Evolutionary conservation across 2,888 invertebrate genomes (phyloP), one percentile per base, ranked within the genome.

Genomic region (Sturmia bella): DNA sequence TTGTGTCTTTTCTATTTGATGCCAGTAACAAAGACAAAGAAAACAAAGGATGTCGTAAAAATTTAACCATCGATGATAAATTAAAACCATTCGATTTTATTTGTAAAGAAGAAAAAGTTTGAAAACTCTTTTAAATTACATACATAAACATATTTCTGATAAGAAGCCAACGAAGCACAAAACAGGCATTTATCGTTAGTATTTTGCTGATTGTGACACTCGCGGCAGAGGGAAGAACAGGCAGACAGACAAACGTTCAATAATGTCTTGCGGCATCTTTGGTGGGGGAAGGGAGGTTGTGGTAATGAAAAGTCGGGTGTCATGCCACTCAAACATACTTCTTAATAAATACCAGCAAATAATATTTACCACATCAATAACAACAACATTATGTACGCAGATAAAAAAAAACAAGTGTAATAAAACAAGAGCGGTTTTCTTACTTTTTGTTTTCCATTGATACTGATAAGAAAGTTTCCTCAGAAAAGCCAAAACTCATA

Each of bases 171-270:
- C 32, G 21, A 21, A 24, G 32, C 32, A 32, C 21, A 61, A 27
- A 1, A 13, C 15, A 39, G 9, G 0, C n/a, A 68, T 43, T 27
- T 63, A n/a, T 88, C 89, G 87, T 89, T 87, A 88, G 88, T 87
- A 87, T 89, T 86, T 88, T 87, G 85, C 85, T 88, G 87, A 89
- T 89, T 89, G 87, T 88, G 87, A 88, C 88, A 89, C 87, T 84
- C 87, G 84, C 61, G 59, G 69, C 59, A 64, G 5, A 41, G 41
- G 41, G 13, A 4, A 54, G 64, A 21, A 37, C 24, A 52, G 69
- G 52, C 50, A 70, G 48, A 70, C 43, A 50, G 32, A 63, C 21
- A 37, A 21, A 21, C 24, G 45, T 41, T 37, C 68, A 61, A 66
- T 73, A 61, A 50, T 64, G 57, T 19, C 32, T 70, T 52, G 4